Evolutionary conservation across 2,797 vertebrate genomes (phyloP).

Genomic region (Babyrousa celebensis): DNA sequence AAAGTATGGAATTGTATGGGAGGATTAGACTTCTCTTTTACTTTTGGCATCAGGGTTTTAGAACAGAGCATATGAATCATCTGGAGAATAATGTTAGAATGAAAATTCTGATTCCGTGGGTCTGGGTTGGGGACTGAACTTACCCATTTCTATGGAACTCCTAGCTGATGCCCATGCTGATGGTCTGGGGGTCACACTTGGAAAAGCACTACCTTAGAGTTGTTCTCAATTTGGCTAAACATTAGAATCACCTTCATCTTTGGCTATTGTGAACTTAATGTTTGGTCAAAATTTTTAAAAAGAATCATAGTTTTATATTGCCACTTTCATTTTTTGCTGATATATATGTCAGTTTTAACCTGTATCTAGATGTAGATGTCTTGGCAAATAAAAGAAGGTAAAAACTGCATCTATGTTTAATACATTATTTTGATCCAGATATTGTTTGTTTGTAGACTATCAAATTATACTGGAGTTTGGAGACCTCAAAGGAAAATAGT

Average conservation of each 20-base stretch:
- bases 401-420: constrained; percentile 52
- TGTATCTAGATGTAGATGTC: constrained; percentile 13
- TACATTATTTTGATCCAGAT: constrained; percentile 45
- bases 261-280: constrained; percentile 33
- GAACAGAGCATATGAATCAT: constrained; percentile 69
- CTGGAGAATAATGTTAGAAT: constrained; percentile 65
- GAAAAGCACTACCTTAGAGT: constrained; percentile 33
- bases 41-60: constrained; percentile 65
- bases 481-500: constrained; percentile 42
- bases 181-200: not conserved
- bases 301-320: constrained; percentile 53
- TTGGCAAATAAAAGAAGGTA: constrained; percentile 46
- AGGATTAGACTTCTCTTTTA: constrained; percentile 60
- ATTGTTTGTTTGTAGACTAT: constrained; percentile 53
- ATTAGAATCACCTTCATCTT: not conserved
- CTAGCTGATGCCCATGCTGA: not conserved
- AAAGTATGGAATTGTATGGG: constrained; percentile 70
- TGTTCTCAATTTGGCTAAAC: constrained; percentile 26
- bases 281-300: constrained; percentile 58
- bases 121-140: not conserved
- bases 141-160: constrained; percentile 43
- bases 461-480: constrained; percentile 32
- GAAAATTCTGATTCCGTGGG: constrained; percentile 7
- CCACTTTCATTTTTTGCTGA: constrained; percentile 5
- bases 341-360: constrained; percentile 63